phyloP scores from a whole-genome alignment of 2,797 vertebrate species.

The Moxostoma hubbsi region DNA sequence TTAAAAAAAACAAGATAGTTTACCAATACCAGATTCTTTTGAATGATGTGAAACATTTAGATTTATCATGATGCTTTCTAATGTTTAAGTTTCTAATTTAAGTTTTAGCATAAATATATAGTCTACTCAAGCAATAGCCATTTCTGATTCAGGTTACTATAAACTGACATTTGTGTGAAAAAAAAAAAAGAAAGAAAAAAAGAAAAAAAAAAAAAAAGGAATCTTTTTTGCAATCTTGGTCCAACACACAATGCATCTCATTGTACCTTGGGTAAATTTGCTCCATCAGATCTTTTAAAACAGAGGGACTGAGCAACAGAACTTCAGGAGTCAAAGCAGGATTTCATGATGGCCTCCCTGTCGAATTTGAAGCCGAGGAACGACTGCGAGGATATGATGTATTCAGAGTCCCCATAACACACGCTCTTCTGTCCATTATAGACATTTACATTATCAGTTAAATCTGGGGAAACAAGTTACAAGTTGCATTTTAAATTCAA shows the following conservation, averaged over 20 bases:
- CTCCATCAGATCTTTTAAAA: constrained; percentile 17
- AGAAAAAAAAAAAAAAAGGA: too few species aligned
- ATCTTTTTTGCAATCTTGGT: constrained; percentile 36
- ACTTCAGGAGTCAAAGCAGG: constrained; percentile 83
- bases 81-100: neutral
- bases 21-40: neutral
- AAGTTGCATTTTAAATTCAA: too few species aligned
- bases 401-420: constrained; percentile 79
- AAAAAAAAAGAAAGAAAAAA: neutral
- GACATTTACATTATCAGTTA: constrained; percentile 70
- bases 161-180: constrained; percentile 9
- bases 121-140: constrained; percentile 31
- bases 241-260: constrained; percentile 35
- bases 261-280: neutral
- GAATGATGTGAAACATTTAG: neutral
- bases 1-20: neutral
- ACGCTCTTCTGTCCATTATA: constrained; percentile 71
- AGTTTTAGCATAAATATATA: constrained; percentile 4
- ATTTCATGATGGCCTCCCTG: constrained; percentile 92
- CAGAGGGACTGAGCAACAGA: neutral
- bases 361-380: constrained; percentile 96
- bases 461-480: constrained; percentile 60
- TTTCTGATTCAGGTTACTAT: constrained; percentile 17
- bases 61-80: neutral
- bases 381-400: constrained; percentile 85